A percentile compares a stretch with the other conserved stretches of the same genome.
These are phyloP conservation scores for Sprattus sprattus DNA, from an alignment of 2,113 vertebrate species.

Conservation along the genomic window DNA sequence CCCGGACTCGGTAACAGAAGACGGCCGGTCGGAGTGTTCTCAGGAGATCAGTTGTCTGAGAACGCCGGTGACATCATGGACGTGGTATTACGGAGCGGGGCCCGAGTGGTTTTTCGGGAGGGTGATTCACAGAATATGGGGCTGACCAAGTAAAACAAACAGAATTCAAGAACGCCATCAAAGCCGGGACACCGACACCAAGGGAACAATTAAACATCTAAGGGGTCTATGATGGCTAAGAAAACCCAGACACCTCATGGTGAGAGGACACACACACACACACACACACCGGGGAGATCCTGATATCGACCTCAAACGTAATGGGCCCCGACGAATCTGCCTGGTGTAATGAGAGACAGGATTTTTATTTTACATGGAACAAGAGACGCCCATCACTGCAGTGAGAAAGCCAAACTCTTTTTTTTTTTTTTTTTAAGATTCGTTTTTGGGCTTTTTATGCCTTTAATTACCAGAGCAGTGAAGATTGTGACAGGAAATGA, in stretches of 20 bases:
- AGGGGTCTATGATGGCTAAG: not conserved
- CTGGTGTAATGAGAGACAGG: not conserved
- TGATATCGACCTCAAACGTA: not conserved
- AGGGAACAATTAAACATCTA: slow-evolving; percentile 14
- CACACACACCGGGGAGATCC: not conserved
- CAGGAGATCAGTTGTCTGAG: slow-evolving; percentile 17
- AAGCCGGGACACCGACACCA: not conserved
- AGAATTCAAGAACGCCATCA: slow-evolving; percentile 14
- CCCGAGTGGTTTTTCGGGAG: not conserved
- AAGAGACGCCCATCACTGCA: slow-evolving; percentile 23
- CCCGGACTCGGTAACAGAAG: slow-evolving; percentile 19
- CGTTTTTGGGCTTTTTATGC: too few species aligned
- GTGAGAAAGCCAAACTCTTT: too few species aligned
- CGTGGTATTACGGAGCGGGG: not conserved
- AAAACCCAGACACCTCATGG: slow-evolving; percentile 14
- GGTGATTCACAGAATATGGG: slow-evolving; percentile 10
- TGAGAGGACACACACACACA: not conserved
- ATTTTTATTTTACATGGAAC: slow-evolving; percentile 28
- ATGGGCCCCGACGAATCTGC: not conserved
- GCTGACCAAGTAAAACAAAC: slow-evolving; percentile 15
- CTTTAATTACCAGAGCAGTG: too few species aligned
- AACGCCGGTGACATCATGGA: slow-evolving; percentile 31
- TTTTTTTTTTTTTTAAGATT: too few species aligned
- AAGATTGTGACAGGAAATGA: too few species aligned
- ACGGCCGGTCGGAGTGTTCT: slow-evolving; percentile 1